Base-by-base conservation (phyloP, 2,113 vertebrate species). In the Emydocephalus ijimae region DNA sequence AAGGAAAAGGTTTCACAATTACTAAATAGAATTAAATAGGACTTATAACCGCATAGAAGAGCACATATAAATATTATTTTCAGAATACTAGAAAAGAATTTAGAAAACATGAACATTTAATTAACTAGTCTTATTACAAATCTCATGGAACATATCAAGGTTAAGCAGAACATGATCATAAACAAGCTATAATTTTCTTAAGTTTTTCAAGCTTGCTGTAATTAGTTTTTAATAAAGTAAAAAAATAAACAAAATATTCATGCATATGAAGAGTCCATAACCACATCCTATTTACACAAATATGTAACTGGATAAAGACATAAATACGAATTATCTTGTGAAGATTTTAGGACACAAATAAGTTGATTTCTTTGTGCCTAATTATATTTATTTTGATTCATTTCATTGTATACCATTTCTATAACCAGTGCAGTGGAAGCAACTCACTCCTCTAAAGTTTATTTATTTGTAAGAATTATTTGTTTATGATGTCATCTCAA, bases 361-460 rank as follows among this genome's bases (percentile, higher is more conserved):
- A 88, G 59, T 57, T 55, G 39, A 89, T 57, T 74, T 89, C 39
- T 50, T 45, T 39, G 15, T 89, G 26, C 18, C 39, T 89, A 57
- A 92, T 88, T 52, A 52, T 88, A 88, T 55, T 21, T 24, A 69
- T 89, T 92, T 89, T 92, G 39, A 85, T 85, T 39, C 23, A 48
- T 55, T 81, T 34, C 26, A 21, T 55, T 23, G 3, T 11, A 10
- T 45, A 20, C 48, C 61, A 48, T 52, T 52, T 20, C 14, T 26
- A 15, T 14, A 29, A 61, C 88, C 12, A 29, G 29, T 23, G 52
- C 45, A 5, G 9, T 81, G 15, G 11, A 90, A 11, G 15, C 45
- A 85, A 26, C 55, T 81, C 20, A 43, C 18, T 81, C 74, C n/a
- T 43, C 74, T 81, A 20, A 43, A 81, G 59, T 81, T 81, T 81